Evolutionary conservation across 2,888 invertebrate genomes (phyloP), one percentile per base, ranked within the genome.

Genomic region (Leucophora obtusa): DNA sequence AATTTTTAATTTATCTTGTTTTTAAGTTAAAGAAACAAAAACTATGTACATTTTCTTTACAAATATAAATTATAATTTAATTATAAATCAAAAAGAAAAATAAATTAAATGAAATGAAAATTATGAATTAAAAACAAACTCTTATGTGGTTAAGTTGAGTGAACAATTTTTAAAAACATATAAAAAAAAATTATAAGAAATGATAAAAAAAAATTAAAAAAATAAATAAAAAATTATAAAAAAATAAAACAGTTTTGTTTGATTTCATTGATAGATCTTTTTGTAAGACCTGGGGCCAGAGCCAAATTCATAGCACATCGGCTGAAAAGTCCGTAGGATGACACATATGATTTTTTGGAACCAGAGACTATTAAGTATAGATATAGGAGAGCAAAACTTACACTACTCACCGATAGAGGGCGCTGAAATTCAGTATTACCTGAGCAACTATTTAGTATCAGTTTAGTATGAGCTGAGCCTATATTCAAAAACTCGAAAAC

Each of bases 141-240:
- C 79, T 79, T 79, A 79, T 79, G 79, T 79, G 75, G 75, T 79
- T 79, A 75, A 79, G 79, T 79, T 79, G 79, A 75, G 79, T 79
- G 79, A 79, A 79, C 75, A 79, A 79, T 79, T 79, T 79, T 79
- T 79, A 79, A 79, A 76, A 79, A 79, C 74, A 79, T 75, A 79
- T 79, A 79, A 75, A 79, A 75, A 79, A 79, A 74, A 75, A 75
- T 82, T 78, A 82, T 79, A 69, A 79, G 71, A 76, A 77, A 77
- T 76, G 62, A 76, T 38, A 78, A 77, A 74, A 79, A 72, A 74
- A 38, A 38, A 35, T n/a, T 38, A 11, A 51, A 79, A 79, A 79
- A 74, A 65, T n/a, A 59, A 79, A 74, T 65, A 73, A 79, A 79
- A 77, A 79, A 82, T 75, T 82, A 78, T 79, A 75, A 72, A 80